A percentile compares a stretch with the other conserved stretches of the same genome.
phyloP scores from a whole-genome alignment of 1,140 invertebrate species.

The Lysiphlebus fabarum region DNA sequence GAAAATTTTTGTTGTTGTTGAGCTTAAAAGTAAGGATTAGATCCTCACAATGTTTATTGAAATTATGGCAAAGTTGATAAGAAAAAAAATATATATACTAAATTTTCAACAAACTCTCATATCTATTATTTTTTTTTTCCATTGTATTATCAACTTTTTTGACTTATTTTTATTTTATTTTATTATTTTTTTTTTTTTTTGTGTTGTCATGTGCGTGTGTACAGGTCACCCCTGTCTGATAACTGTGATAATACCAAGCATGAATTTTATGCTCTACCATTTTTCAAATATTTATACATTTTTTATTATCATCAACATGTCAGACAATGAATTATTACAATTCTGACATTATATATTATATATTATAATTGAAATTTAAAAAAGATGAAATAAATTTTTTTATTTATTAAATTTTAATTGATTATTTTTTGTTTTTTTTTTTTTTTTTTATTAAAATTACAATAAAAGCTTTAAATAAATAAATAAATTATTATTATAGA shows the following conservation, averaged over 20 bases:
- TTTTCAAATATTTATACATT: constrained; percentile 5
- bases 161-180: not conserved
- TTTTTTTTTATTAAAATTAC: no score
- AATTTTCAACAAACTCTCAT: not conserved
- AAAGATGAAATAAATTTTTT: no score
- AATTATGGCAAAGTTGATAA: constrained; percentile 18
- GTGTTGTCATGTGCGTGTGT: constrained; percentile 19
- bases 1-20: no score
- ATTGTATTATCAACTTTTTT: not conserved
- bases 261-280: constrained; percentile 1
- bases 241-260: constrained; percentile 4
- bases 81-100: constrained; percentile 6
- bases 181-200: constrained; percentile 8
- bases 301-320: constrained; percentile 1
- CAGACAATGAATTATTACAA: not conserved
- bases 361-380: no score
- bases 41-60: constrained; percentile 18
- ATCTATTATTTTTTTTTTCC: constrained; percentile 17
- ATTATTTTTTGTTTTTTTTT: no score
- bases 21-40: not conserved
- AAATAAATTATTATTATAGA: no score
- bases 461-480: no score
- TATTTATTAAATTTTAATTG: no score
- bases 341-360: no score
- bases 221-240: constrained; percentile 10